Base-by-base conservation (phyloP, 2,888 invertebrate genomes). In the Eurytoma adleriae region DNA sequence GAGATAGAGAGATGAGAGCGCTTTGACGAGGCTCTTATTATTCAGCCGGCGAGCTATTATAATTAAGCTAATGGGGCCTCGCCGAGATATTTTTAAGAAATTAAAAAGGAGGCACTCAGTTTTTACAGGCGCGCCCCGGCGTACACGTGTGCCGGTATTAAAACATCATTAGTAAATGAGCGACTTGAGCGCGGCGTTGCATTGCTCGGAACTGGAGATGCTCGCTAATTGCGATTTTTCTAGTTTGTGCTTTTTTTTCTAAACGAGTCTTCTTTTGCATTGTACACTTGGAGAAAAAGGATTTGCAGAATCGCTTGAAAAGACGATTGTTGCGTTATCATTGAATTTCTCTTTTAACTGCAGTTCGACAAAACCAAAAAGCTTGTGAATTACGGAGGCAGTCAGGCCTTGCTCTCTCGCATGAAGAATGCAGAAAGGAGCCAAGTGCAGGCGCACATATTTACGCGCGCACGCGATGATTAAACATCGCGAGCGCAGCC, bases 21-120 rank as follows among this genome's bases (percentile, higher is more conserved):
- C 18, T 40, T 56, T 52, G 16, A 40, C 30, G 50, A 18, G 40
- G 40, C 54, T 30, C 50, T 72, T 62, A 62, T 72, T 62, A 52
- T 40, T 20, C 27, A 7, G 12, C 24, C 14, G 12, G 24, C 67
- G 54, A 72, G 67, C 48, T 40, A 40, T 40, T 40, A 40, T 69
- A 75, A 79, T 79, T 75, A 79, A 79, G 64, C 69, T 79, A 74
- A 79, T 79, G 40, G 79, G 57, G 2, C 40, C 40, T 61, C 10
- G 13, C 27, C 18, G 40, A 40, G 40, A 40, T 40, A 40, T 40
- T 59, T 70, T 66, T 57, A 24, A 57, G 54, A 52, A 73, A 64
- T 54, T 64, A 30, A 40, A 24, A 64, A 18, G 20, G 16, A 13
- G 40, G 50, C 50, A 48, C 48, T 40, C 59, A 24, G 48, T 14